Evolutionary conservation across 2,113 vertebrate species (phyloP).

Genomic region (Paradoxurus hermaphroditus): DNA sequence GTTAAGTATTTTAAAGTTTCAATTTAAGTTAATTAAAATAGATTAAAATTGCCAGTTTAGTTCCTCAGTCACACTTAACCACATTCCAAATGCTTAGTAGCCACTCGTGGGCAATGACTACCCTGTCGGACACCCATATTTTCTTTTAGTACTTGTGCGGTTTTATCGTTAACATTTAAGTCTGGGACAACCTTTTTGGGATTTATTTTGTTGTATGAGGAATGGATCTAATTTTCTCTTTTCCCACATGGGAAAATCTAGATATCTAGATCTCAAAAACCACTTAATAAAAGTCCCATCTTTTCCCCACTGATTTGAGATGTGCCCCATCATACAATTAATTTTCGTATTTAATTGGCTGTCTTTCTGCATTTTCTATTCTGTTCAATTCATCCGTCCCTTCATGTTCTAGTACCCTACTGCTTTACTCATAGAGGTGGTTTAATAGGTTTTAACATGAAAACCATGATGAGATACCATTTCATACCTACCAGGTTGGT

Average conservation of each 20-base stretch:
- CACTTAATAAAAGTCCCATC: background rate
- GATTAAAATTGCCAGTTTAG: background rate
- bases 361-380: constrained; percentile 4
- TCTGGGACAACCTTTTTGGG: background rate
- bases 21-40: background rate
- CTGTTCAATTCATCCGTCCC: background rate
- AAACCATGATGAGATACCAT: background rate
- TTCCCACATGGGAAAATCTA: background rate
- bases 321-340: background rate
- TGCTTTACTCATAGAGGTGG: background rate
- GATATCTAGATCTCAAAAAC: background rate
- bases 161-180: background rate
- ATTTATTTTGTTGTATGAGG: background rate
- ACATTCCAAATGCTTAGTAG: background rate
- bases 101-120: background rate
- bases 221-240: background rate
- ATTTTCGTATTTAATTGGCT: background rate
- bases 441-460: constrained; percentile 14
- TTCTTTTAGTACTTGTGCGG: background rate
- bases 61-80: background rate
- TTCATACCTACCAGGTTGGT: background rate
- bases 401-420: background rate
- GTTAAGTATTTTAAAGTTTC: background rate
- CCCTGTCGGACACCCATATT: background rate
- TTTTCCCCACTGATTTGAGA: background rate